These are phyloP conservation scores for Rugalucina vietnamica DNA, from an alignment of 2,888 invertebrate species.

Conservation along the genomic window DNA sequence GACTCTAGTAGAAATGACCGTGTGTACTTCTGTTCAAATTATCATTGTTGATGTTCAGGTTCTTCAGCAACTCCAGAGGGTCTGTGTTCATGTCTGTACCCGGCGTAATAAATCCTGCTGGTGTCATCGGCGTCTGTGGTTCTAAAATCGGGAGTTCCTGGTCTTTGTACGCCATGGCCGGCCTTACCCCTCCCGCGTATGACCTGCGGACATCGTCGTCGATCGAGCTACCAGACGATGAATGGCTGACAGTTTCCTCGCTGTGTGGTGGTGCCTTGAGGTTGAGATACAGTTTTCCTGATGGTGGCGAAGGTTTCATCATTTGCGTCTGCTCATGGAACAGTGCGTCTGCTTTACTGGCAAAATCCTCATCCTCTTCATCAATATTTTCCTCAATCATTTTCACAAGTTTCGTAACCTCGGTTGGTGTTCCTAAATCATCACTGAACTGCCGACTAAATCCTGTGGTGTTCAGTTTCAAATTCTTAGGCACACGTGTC, in stretches of 20 bases:
- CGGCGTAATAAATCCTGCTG: constrained; percentile 76
- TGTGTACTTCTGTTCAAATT: constrained; percentile 59
- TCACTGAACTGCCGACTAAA: constrained; percentile 79
- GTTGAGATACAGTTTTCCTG: constrained; percentile 63
- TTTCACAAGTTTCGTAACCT: constrained; percentile 75
- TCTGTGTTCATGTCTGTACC: constrained; percentile 75
- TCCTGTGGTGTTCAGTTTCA: constrained; percentile 71
- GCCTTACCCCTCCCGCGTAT: constrained; percentile 68
- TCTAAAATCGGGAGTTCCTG: constrained; percentile 66
- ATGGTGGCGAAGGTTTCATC: constrained; percentile 50
- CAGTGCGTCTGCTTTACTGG: constrained; percentile 17
- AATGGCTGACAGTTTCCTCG: constrained; percentile 43
- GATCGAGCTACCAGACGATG: constrained; percentile 59
- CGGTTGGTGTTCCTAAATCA: constrained; percentile 77
- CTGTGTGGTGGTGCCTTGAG: constrained; percentile 45
- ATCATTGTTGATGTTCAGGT: constrained; percentile 76
- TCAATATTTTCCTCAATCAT: constrained; percentile 78
- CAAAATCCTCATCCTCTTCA: constrained; percentile 63
- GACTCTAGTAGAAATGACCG: constrained; percentile 49
- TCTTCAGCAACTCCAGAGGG: constrained; percentile 78
- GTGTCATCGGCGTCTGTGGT: constrained; percentile 77
- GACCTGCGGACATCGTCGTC: constrained; percentile 59
- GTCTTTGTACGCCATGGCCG: constrained; percentile 57
- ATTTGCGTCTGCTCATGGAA: constrained; percentile 33
- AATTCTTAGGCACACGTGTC: background rate